A percentile compares a stretch with the other conserved stretches of the same genome.
Conservation (phyloP, 2,888 invertebrate genomes). For the Agelastica alni region DNA sequence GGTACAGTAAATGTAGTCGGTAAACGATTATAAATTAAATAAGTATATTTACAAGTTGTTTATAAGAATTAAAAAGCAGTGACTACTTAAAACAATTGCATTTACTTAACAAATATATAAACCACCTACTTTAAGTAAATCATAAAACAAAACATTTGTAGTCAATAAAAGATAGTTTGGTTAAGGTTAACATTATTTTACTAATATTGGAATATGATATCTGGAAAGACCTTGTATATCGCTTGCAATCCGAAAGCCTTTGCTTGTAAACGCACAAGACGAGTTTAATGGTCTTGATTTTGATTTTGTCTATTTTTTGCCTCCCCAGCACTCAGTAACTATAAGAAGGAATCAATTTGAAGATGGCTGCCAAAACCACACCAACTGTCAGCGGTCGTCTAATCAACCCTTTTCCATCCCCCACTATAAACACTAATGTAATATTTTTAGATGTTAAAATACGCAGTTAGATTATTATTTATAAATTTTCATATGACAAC, state of each 20-base stretch:
- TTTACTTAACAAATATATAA: too few species aligned
- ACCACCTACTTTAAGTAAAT: too few species aligned
- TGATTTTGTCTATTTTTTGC: constrained; percentile 51
- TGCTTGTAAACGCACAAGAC: constrained; percentile 40
- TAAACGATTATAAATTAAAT: too few species aligned
- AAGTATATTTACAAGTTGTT: too few species aligned
- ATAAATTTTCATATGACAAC: constrained; percentile 49
- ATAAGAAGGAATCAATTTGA: constrained; percentile 46
- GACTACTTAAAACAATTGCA: too few species aligned
- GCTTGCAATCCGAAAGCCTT: constrained; percentile 45
- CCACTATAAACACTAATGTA: constrained; percentile 46
- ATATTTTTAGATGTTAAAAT: constrained; percentile 43
- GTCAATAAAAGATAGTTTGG: too few species aligned
- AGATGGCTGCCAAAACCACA: constrained; percentile 42
- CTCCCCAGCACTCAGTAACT: constrained; percentile 44
- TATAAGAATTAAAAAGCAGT: too few species aligned
- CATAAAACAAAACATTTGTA: too few species aligned
- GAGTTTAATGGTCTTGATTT: constrained; percentile 33
- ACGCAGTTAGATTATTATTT: constrained; percentile 39
- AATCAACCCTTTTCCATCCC: constrained; percentile 41
- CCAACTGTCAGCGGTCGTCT: constrained; percentile 37
- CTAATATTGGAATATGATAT: too few species aligned
- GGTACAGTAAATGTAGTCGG: too few species aligned
- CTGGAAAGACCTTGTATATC: too few species aligned
- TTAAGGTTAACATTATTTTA: too few species aligned